Conservation (phyloP, 2,797 vertebrate genomes). For the Argentina silus region DNA sequence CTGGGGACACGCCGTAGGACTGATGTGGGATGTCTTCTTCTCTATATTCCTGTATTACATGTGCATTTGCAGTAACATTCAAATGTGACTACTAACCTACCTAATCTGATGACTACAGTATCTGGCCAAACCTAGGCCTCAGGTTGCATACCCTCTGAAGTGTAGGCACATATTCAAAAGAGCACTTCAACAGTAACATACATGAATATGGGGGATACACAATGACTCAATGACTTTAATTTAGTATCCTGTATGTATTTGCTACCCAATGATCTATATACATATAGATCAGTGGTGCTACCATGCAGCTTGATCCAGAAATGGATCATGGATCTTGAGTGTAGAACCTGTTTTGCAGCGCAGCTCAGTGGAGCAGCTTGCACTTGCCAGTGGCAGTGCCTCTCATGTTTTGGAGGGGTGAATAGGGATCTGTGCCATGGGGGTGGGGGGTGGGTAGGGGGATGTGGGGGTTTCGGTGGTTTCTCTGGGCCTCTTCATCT, state of each 20-base stretch:
- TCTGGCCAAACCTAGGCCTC: too few species aligned
- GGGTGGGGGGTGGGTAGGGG: slow-evolving; percentile 43
- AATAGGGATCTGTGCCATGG: slow-evolving; percentile 8
- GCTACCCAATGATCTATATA: too few species aligned
- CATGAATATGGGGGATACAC: not conserved
- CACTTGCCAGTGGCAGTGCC: not conserved
- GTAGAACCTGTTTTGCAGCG: not conserved
- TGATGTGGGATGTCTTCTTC: slow-evolving; percentile 1
- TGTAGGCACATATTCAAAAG: too few species aligned
- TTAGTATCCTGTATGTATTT: not conserved
- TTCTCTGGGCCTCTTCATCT: slow-evolving; percentile 79
- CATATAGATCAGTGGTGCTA: too few species aligned
- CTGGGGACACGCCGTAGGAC: slow-evolving; percentile 3
- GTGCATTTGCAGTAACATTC: not conserved
- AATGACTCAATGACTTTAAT: not conserved
- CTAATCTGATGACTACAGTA: not conserved
- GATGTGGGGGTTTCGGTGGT: slow-evolving; percentile 72
- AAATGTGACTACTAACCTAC: not conserved
- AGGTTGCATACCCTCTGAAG: too few species aligned
- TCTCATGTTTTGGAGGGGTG: slow-evolving; percentile 36
- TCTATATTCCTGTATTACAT: not conserved
- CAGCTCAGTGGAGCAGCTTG: slow-evolving; percentile 33
- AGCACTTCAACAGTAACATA: not conserved
- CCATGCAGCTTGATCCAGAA: too few species aligned
- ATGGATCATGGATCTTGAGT: not conserved